Conservation (phyloP, 1,140 invertebrate genomes). For the Conus ventricosus region DNA sequence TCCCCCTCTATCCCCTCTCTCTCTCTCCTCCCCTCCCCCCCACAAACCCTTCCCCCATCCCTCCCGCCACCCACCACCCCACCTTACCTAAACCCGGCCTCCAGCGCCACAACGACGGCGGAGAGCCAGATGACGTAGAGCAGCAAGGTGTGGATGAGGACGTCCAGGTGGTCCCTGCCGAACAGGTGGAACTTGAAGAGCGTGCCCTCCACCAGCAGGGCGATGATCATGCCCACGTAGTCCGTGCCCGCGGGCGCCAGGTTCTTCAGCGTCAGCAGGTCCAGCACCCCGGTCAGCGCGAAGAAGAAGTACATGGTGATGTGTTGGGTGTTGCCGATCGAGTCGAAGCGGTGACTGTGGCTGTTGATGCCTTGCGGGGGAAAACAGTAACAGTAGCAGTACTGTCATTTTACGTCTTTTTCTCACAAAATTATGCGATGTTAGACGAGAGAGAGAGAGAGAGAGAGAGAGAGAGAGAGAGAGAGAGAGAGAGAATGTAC, state of each 20-base stretch:
- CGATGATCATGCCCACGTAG: conserved; percentile 46
- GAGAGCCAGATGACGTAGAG: conserved; percentile 71
- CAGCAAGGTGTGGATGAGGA: conserved; percentile 75
- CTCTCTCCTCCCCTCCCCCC: no score
- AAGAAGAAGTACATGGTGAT: conserved; percentile 78
- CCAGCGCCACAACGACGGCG: conserved; percentile 63
- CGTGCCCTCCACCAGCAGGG: conserved; percentile 74
- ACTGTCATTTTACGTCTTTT: no score
- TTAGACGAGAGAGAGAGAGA: no score
- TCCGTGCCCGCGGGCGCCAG: conserved; percentile 52
- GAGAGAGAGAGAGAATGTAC: no score
- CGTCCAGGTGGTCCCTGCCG: conserved; percentile 73
- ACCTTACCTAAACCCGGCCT: conserved; percentile 45
- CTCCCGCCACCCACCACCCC: no score
- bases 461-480: no score
- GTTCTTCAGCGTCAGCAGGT: conserved; percentile 66
- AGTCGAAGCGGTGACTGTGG: conserved; percentile 8
- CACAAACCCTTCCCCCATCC: no score
- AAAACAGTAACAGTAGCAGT: no score
- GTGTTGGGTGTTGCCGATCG: conserved; percentile 75
- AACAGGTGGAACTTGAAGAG: conserved; percentile 77
- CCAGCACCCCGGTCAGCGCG: conserved; percentile 73
- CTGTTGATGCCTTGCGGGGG: neutral
- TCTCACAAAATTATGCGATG: no score
- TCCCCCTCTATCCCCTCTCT: no score